Base-by-base conservation (phyloP, 2,888 invertebrate genomes). In the Aphodius granarius region DNA sequence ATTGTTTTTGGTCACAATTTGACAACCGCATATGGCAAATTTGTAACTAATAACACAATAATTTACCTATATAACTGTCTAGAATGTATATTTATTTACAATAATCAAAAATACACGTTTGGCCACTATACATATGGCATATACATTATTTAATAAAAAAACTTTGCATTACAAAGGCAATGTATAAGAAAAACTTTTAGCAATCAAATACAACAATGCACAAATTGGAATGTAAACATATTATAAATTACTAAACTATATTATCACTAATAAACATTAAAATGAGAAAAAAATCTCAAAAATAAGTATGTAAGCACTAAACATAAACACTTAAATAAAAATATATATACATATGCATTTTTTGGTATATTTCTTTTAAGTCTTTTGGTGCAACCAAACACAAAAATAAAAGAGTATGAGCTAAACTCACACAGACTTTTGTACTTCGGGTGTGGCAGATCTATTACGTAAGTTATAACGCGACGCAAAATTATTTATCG, bases 401-500 rank as follows among this genome's bases (percentile, higher is more conserved):
- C 6, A 23, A 3, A 43, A 9, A 9, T 43, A 43, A 43, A 43
- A 43, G 43, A 43, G 6, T 43, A 43, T 43, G 43, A 43, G 13
- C 9, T 13, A 13, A 43, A 13, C 13, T 43, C 43, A 43, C 13
- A 43, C 43, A 43, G 43, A 43, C 4, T 43, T 43, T 43, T 43
- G 43, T 43, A 68, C 21, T 20, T 68, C 68, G n/a, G 68, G 68
- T 0, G 68, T 68, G 15, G 20, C 68, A 68, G 68, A 68, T 68
- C 68, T 20, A 68, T 20, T 68, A 21, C 68, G 20, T 68, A 68
- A 19, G 21, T 68, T 68, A 68, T 68, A 68, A 19, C 68, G 18
- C 21, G 22, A 2, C 13, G 9, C 20, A 20, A 68, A 68, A 68
- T 68, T 20, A 9, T 4, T 43, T 43, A 43, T 1, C 43, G 43